Evolutionary conservation across 1,140 invertebrate genomes (phyloP), one percentile per base, ranked within the genome.

Genomic region (Conus ventricosus): DNA sequence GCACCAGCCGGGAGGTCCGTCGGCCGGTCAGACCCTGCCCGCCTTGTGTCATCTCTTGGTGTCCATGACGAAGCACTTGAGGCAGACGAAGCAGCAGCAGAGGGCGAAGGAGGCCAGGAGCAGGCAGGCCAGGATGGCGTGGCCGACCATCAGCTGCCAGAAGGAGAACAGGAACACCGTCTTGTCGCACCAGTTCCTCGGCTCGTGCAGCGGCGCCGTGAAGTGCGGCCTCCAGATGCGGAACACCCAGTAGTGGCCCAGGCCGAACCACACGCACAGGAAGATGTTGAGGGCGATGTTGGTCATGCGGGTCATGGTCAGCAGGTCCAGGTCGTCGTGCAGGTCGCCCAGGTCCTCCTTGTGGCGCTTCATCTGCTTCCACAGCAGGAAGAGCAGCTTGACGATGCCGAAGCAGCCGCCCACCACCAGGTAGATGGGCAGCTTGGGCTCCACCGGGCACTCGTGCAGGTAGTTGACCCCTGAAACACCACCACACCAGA

Each of bases 171-270:
- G 88, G 86, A 93, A 94, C 3, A 94, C 92, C 0, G 93, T 92
- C 88, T 91, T 89, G 87, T 94, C 92, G 82, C 94, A 95, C 94
- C 94, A 95, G 90, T 94, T 94, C 23, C 91, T 91, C 0, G 93
- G 93, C 75, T 94, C 93, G 93, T 96, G 97, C 27, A 97, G 95
- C 0, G 96, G 96, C 1, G 96, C 96, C 25, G 88, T 80, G 88
- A 91, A 94, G 87, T 93, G 91, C 6, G 94, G 94, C 85, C 90
- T 90, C 91, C 91, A 92, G 53, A 91, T 91, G 7, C 75, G 53
- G 85, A 93, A 92, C 15, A 92, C 81, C 91, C 92, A 93, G 88
- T 97, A 97, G 95, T 98, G 97, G 25, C 97, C 97, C 93, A 96
- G 93, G 13, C 96, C 94, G 85, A 94, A 94, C 94, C 94, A 95